Base-by-base conservation (phyloP, 2,797 vertebrate genomes). In the Tokudaia tokunoshimensis region DNA sequence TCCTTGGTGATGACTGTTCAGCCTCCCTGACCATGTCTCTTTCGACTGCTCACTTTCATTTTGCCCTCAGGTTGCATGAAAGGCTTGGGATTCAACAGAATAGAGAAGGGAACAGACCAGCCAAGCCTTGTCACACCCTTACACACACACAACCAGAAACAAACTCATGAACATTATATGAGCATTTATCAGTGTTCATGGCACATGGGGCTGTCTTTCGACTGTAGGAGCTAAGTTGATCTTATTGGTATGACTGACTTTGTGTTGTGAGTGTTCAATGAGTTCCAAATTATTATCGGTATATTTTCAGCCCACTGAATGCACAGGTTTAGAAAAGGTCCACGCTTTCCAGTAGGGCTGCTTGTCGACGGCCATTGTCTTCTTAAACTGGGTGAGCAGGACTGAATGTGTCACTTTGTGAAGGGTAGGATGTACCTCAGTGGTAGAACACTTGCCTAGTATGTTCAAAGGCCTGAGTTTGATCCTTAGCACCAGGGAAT, bases 21-120 rank as follows among this genome's bases (percentile, higher is more conserved):
- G 95, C 72, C 61, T 89, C 80, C 82, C 78, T 24, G 52, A 57
- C 74, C 59, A 55, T 14, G 4, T 13, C 37, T 82, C 80, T 70
- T 63, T 75, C 14, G 29, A 20, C 63, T 41, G 89, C 57, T 87
- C 52, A n/a, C 34, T 85, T 95, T 90, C 55, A 80, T 92, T 90
- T 89, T 87, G 80, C 63, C 80, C 24, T 72, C 59, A n/a, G 70
- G 20, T 92, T 92, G 86, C 76, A 61, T 72, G 76, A 91, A 96
- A 97, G 59, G 29, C 8, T 95, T 92, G 82, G 80, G 41, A 84
- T 10, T 91, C 81, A 37, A 9, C 80, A 80, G 19, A 90, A 29
- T 41, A 87, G 26, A 74, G 86, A 92, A 89, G 29, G 44, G 78
- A 83, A 70, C 14, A 92, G 31, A 78, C 47, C 11, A 8, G 87